A percentile compares a stretch with the other conserved stretches of the same genome.
Evolutionary conservation across 2,888 invertebrate species (phyloP).

Genomic region (Cylloceria caligata): DNA sequence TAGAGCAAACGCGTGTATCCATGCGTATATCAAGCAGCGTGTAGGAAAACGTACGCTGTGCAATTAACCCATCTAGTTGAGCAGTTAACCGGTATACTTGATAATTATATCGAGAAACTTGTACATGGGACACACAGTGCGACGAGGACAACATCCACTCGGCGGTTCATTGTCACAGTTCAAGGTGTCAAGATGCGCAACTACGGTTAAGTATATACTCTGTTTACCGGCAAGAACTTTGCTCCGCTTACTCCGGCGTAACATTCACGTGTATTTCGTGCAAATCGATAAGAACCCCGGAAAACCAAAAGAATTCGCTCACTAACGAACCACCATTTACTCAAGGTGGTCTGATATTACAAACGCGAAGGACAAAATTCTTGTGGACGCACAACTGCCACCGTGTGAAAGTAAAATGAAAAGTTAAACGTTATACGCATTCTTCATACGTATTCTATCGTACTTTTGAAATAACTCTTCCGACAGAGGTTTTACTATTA

Average conservation of each 20-base stretch:
- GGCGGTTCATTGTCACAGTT: conserved; percentile 81
- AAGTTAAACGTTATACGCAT: neutral
- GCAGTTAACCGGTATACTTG: conserved; percentile 58
- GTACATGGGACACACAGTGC: conserved; percentile 4
- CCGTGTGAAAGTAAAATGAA: neutral
- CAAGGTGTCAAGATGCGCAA: conserved; percentile 74
- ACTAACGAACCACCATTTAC: neutral
- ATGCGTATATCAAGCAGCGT: conserved; percentile 15
- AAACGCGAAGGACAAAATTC: neutral
- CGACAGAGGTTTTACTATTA: neutral
- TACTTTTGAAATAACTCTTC: neutral
- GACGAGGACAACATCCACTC: conserved; percentile 11
- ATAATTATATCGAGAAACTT: conserved; percentile 52
- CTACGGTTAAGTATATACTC: conserved; percentile 70
- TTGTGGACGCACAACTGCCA: neutral
- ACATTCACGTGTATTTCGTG: conserved; percentile 29
- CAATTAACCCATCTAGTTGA: conserved; percentile 65
- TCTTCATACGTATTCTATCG: neutral
- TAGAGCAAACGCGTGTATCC: neutral
- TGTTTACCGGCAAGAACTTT: conserved; percentile 49
- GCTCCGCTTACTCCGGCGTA: conserved; percentile 23
- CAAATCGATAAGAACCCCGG: conserved; percentile 50
- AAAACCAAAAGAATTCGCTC: conserved; percentile 19
- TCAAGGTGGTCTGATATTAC: neutral
- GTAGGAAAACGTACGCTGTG: conserved; percentile 50